Evolutionary conservation across 2,797 vertebrate species (phyloP), one percentile per base, ranked within the genome.

Genomic region (Periparus ater): DNA sequence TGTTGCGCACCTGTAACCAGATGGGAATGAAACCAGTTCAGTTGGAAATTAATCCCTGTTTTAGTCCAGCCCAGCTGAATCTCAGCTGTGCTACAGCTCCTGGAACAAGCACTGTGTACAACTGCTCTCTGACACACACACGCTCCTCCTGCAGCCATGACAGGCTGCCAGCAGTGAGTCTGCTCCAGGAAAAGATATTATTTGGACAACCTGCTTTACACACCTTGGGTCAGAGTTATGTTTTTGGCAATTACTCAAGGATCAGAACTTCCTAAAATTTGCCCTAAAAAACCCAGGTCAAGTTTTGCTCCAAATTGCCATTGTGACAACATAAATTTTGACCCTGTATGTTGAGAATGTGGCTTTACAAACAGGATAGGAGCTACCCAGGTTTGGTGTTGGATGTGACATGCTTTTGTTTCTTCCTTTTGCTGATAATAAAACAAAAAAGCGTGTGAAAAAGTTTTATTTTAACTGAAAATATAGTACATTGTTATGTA

Each of bases 1-100:
- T 99, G 98, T 99, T 99, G 55, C 99, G 98, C 63, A 99, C 99
- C 99, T 99, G 47, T 3, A 75, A 48, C 11, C 60, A 1, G 72
- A 83, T 3, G 5, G 34, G 74, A 83, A 85, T 54, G 32, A 44
- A 71, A 34, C 23, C 13, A 36, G 7, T 1, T 57, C 19, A 21
- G 23, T 7, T 42, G 61, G 62, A 58, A 74, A 70, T 34, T 0
- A 10, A 21, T 13, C 44, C 53, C 3, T 4, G 3, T 0, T 12
- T 50, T 42, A 48, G 15, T 9, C 44, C 72, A 55, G 2, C 1
- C 26, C 22, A 68, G 50, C n/a, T 32, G 36, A 60, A 72, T 5
- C 47, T 51, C 21, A 48, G 72, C 48, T 58, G 25, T 25, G 11
- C 76, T 58, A 14, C 48, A 57, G 47, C 32, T 63, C 22, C 3